Evolutionary conservation across 2,888 invertebrate genomes (phyloP).

Genomic region (Mythimna ferrago): DNA sequence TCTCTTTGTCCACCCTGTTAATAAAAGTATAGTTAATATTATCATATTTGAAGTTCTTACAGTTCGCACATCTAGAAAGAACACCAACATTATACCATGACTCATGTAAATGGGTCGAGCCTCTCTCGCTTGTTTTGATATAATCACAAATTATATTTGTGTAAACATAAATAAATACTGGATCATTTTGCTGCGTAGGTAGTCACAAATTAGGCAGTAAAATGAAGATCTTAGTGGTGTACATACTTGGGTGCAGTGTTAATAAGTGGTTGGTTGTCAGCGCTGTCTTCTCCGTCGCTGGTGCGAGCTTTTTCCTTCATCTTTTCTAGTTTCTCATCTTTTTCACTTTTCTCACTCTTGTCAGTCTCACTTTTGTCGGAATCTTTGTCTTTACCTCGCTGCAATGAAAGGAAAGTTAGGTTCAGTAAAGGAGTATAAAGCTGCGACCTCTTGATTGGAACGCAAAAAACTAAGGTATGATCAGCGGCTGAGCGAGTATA

Average conservation of each 20-base stretch:
- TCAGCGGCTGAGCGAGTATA: not conserved
- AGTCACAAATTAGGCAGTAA: not conserved
- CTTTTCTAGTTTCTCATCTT: slow-evolving; percentile 81
- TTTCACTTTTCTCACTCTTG: slow-evolving; percentile 84
- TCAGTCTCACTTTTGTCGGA: slow-evolving; percentile 88
- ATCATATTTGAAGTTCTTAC: not conserved
- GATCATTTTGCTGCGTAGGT: not conserved
- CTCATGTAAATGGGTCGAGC: not conserved
- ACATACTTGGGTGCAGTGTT: slow-evolving; percentile 83
- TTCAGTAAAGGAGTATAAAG: slow-evolving; percentile 63
- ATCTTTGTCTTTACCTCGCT: slow-evolving; percentile 85
- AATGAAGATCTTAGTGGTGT: not conserved
- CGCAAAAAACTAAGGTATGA: too few species aligned
- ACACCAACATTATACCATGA: too few species aligned
- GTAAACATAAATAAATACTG: not conserved
- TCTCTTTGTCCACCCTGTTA: slow-evolving; percentile 73
- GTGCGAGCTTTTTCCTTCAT: slow-evolving; percentile 80
- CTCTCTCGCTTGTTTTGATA: not conserved
- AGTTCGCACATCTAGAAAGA: not conserved
- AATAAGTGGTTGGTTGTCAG: slow-evolving; percentile 87
- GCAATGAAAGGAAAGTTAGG: slow-evolving; percentile 57
- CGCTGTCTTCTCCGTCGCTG: slow-evolving; percentile 87
- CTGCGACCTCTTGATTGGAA: too few species aligned
- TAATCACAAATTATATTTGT: not conserved
- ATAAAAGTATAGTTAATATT: not conserved